Evolutionary conservation across 2,113 vertebrate genomes (phyloP).

Genomic region (Callithrix jacchus): DNA sequence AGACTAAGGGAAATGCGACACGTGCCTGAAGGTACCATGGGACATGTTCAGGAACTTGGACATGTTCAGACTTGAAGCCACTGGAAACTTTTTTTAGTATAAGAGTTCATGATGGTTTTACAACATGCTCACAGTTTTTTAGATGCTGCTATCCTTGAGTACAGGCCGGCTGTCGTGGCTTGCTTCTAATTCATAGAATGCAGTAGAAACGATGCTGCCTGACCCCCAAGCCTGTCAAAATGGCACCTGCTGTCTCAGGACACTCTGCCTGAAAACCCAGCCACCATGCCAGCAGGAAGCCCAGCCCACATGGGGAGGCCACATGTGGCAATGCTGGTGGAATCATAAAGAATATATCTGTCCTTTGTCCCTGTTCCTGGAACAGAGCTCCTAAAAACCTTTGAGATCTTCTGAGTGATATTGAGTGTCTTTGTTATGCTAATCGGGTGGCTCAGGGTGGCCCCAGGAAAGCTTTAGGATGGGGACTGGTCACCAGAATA

Average conservation of each 20-base stretch:
- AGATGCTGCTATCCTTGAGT: background rate
- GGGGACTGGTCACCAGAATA: background rate
- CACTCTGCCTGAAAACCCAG: background rate
- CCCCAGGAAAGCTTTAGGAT: background rate
- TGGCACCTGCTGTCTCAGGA: background rate
- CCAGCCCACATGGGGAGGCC: background rate
- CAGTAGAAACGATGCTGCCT: background rate
- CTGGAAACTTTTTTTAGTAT: background rate
- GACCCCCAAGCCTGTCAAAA: background rate
- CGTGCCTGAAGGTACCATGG: fast-evolving
- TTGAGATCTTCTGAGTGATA: background rate
- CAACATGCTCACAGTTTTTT: background rate
- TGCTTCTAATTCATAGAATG: background rate
- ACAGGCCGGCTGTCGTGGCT: background rate
- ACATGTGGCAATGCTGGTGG: background rate
- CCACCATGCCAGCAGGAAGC: background rate
- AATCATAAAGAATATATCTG: background rate
- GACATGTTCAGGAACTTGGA: background rate
- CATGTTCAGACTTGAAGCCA: background rate
- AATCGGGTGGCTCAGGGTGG: background rate
- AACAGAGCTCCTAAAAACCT: background rate
- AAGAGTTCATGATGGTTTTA: background rate
- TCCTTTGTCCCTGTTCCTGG: background rate
- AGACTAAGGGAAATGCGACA: background rate
- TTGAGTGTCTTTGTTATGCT: background rate